Evolutionary conservation across 2,113 vertebrate species (phyloP), one percentile per base, ranked within the genome.

Genomic region (Eira barbara): DNA sequence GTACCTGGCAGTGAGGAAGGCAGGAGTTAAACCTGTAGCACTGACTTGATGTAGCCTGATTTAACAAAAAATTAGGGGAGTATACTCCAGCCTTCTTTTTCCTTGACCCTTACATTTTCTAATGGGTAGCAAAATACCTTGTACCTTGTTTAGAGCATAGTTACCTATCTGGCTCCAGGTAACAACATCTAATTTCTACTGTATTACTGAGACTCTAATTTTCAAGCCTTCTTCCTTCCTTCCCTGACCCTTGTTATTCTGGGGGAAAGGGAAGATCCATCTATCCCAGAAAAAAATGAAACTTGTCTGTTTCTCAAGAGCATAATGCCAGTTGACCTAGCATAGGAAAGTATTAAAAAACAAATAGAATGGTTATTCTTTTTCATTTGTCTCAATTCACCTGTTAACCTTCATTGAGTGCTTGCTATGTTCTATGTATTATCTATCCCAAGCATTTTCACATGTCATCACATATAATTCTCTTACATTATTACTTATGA

Each of bases 301-400:
- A 94, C 52, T 52, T 97, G 18, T 76, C 52, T 92, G 6, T 94
- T 93, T 95, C 76, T 97, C 87, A 96, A 85, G 79, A 74, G 2
- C 39, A 34, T 91, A 57, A 59, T 85, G 15, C 39, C 91, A 29
- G 31, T 97, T 89, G 76, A 84, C 65, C 95, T 29, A 84, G 45
- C 63, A 74, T 89, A 93, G 79, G n/a, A 73, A 96, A 92, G 55
- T 90, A 78, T 91, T 25, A 69, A 45, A 67, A 69, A 39, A 69
- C 59, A 61, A 52, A 55, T 79, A 92, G 34, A 88, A 45, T 65
- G 45, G 15, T 92, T 7, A 34, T 80, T 91, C 11, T 59, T 97
- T 93, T 91, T 92, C 25, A 39, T 61, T 95, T 52, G 31, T 91
- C 57, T 86, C 34, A 61, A 0, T 97, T 87, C 31, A 87, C 57